phyloP scores from a whole-genome alignment of 2,797 vertebrate species.

The Pangasius mekongensis region DNA sequence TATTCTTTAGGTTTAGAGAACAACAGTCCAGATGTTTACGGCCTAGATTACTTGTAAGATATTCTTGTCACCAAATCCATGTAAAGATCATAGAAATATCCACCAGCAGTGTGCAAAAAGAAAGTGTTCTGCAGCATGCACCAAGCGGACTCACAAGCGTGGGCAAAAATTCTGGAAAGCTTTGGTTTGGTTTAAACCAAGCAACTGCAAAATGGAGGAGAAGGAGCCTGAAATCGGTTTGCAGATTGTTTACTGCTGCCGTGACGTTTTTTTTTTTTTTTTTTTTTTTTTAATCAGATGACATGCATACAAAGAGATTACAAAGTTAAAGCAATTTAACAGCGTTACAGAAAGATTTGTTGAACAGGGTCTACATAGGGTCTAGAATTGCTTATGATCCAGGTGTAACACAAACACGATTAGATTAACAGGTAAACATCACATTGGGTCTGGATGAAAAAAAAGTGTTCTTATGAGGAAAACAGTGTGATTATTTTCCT shows the following conservation, averaged over 20 bases:
- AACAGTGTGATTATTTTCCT: not conserved
- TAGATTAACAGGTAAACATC: not conserved
- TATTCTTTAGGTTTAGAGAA: not conserved
- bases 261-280: not conserved
- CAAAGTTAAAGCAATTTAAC: not conserved
- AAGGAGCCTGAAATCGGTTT: not conserved
- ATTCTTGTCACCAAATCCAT: not conserved
- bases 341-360: not conserved
- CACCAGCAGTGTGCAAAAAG: not conserved
- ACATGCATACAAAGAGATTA: too few species aligned
- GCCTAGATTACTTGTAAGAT: not conserved
- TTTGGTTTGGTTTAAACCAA: slow-evolving; percentile 1
- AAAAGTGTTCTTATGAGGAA: not conserved
- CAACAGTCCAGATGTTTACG: not conserved
- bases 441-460: not conserved
- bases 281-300: not conserved
- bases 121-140: not conserved
- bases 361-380: not conserved
- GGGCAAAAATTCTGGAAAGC: not conserved
- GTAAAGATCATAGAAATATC: not conserved
- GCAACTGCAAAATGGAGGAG: not conserved
- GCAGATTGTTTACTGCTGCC: not conserved
- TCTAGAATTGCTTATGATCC: not conserved
- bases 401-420: not conserved
- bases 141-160: not conserved